Evolutionary conservation across 1,140 invertebrate species (phyloP).

Genomic region (Papilio glaucus): DNA sequence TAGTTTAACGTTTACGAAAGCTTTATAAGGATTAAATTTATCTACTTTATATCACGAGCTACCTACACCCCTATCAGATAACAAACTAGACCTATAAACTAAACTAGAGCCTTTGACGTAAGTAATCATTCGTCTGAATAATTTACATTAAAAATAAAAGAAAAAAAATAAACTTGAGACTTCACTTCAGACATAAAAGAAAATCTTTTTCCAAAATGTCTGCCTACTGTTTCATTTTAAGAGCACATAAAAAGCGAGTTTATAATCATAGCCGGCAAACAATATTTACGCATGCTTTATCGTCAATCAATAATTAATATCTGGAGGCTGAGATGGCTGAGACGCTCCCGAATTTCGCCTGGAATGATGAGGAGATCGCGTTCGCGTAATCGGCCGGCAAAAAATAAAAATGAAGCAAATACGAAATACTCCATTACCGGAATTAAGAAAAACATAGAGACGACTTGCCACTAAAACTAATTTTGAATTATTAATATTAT

Average conservation of each 20-base stretch:
- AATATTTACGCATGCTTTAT: conserved; percentile 80
- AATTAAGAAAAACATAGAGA: conserved; percentile 58
- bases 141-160: no score
- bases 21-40: no score
- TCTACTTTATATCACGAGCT: no score
- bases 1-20: no score
- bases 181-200: background rate
- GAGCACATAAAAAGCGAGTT: conserved; percentile 51
- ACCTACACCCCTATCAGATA: no score
- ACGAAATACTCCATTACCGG: conserved; percentile 82
- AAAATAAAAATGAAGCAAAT: conserved; percentile 83
- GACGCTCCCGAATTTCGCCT: conserved; percentile 81
- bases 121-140: no score
- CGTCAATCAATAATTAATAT: conserved; percentile 83
- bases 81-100: no score
- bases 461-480: conserved; percentile 43
- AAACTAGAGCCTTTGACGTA: no score
- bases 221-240: conserved; percentile 1
- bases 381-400: conserved; percentile 81
- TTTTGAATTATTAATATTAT: conserved; percentile 27
- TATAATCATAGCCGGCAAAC: conserved; percentile 57
- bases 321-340: conserved; percentile 71
- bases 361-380: conserved; percentile 79
- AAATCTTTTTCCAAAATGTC: background rate
- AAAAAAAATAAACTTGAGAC: background rate